Conservation (phyloP, 2,888 invertebrate species). For the Parthenolecanium corni region DNA sequence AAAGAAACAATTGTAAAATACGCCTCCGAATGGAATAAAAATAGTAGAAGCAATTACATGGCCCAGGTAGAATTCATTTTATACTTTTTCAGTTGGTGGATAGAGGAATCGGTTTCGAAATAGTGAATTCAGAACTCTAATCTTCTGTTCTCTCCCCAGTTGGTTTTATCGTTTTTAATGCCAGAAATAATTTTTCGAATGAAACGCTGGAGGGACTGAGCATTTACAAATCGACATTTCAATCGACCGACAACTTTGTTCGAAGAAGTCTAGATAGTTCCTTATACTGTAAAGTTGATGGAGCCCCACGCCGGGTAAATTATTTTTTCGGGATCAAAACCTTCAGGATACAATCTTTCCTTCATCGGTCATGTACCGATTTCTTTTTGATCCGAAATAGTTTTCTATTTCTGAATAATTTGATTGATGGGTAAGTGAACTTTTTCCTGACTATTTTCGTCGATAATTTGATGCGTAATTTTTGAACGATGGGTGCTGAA, state of each 20-base stretch:
- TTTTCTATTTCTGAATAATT: too few relatives aligned
- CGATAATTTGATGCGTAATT: too few relatives aligned
- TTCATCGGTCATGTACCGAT: too few relatives aligned
- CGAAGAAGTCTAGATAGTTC: conserved; percentile 71
- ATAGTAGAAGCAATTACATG: conserved; percentile 65
- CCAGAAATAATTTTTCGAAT: conserved; percentile 55
- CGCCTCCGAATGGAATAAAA: conserved; percentile 78
- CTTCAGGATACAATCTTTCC: too few relatives aligned
- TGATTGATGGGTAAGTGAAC: too few relatives aligned
- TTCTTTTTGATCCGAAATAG: too few relatives aligned
- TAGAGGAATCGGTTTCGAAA: too few relatives aligned
- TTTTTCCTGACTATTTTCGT: too few relatives aligned
- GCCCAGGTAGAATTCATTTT: conserved; percentile 43
- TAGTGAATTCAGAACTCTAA: not conserved
- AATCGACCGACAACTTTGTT: conserved; percentile 60
- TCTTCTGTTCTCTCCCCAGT: conserved; percentile 41
- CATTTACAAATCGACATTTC: conserved; percentile 77
- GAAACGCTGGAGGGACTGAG: conserved; percentile 60
- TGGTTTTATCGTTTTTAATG: conserved; percentile 61
- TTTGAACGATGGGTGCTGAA: too few relatives aligned
- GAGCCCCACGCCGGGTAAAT: conserved; percentile 42
- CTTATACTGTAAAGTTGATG: conserved; percentile 68
- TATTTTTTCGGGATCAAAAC: not conserved
- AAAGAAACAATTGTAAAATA: conserved; percentile 66
- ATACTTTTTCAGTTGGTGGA: too few relatives aligned